A percentile compares a stretch with the other conserved stretches of the same genome.
Conservation (phyloP, 2,888 invertebrate genomes). For the Agapetus fuscipes region DNA sequence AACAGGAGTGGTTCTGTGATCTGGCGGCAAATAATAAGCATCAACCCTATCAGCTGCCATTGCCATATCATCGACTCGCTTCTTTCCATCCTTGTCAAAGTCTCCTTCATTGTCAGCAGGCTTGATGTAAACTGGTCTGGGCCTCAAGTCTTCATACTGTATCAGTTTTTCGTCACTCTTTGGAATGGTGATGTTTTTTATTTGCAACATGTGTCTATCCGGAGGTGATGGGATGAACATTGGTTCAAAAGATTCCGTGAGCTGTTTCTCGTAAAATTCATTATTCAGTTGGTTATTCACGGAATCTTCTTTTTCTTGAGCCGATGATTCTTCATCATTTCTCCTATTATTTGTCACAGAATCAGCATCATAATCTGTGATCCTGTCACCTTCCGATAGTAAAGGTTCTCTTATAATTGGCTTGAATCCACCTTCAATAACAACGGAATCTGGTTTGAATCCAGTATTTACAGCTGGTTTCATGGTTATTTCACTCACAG, state of each 20-base stretch:
- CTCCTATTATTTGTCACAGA: constrained; percentile 41
- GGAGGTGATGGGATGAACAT: constrained; percentile 74
- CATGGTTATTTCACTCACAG: constrained; percentile 29
- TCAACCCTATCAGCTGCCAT: constrained; percentile 64
- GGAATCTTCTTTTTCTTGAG: constrained; percentile 36
- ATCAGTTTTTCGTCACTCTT: constrained; percentile 17
- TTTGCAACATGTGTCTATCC: constrained; percentile 44
- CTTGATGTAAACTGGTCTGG: constrained; percentile 42
- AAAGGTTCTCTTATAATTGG: constrained; percentile 57
- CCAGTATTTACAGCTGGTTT: constrained; percentile 61
- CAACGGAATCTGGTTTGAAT: constrained; percentile 70
- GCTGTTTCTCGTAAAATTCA: constrained; percentile 38
- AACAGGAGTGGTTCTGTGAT: constrained; percentile 43
- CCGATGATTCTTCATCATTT: constrained; percentile 29
- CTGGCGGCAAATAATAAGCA: constrained; percentile 65
- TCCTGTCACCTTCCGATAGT: constrained; percentile 45
- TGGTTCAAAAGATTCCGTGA: constrained; percentile 62
- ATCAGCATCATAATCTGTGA: constrained; percentile 30
- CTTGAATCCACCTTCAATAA: constrained; percentile 76
- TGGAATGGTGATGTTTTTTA: constrained; percentile 19
- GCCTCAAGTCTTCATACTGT: constrained; percentile 32
- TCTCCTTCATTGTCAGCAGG: constrained; percentile 29
- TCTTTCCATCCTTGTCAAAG: constrained; percentile 30
- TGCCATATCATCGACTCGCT: constrained; percentile 47
- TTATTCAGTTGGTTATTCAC: constrained; percentile 33